Base-by-base conservation (phyloP, 2,113 vertebrate species). In the Otolemur garnettii region DNA sequence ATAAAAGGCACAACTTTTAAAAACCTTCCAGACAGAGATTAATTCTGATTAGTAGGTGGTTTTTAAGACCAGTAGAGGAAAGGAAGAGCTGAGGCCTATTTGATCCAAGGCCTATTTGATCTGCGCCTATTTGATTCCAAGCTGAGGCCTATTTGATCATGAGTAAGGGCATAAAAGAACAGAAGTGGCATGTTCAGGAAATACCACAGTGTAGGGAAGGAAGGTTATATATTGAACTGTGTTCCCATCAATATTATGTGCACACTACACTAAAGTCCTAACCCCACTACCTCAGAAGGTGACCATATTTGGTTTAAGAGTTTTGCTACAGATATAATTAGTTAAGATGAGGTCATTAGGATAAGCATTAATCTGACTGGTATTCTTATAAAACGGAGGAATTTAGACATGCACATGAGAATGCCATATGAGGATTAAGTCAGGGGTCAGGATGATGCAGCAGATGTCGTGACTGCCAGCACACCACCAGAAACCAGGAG, bases 11-110 rank as follows among this genome's bases (percentile, higher is more conserved):
- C 17, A 79, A 10, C 19, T 33, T 33, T 53, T 6, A n/a, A 22
- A 33, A 68, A 26, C 22, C 10, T 69, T 59, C 71, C 77, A 85
- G 87, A 72, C 0, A 62, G 24, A 74, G 28, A 64, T 64, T 71
- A 87, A 55, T 79, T 81, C 38, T 68, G 28, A 90, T 42, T 30
- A 75, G 9, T 59, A 90, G 18, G 30, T 79, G 22, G 15, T 2
- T 88, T 79, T 92, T 57, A 90, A 94, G 78, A 62, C 38, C 79
- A 66, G 18, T 33, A 91, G 35, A 87, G 26, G 57, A 79, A 69
- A 83, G 22, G 10, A 80, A 68, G 59, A 60, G 18, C 24, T 77
- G 30, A 50, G 33, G 53, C 45, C 45, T 50, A 50, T 10, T 50
- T 50, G n/a, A 71, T 68, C 8, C 38, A 45, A 50, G 33, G 53